Evolutionary conservation across 2,113 vertebrate species (phyloP), one percentile per base, ranked within the genome.

Genomic region (Morone saxatilis): DNA sequence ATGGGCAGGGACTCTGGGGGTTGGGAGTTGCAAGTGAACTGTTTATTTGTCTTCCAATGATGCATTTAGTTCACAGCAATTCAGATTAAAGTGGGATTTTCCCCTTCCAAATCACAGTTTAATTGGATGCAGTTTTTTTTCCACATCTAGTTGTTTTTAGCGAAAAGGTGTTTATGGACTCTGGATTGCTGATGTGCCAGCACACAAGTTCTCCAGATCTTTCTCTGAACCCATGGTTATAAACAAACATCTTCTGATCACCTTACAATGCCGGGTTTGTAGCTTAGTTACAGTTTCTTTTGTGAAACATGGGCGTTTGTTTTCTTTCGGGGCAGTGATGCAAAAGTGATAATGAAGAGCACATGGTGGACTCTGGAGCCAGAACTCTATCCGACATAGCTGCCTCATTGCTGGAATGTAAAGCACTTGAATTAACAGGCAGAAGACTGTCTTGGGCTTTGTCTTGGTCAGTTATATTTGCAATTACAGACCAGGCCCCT

Each of bases 31-130:
- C 47, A 72, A 63, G 48, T 9, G 0, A 56, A 60, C n/a, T 59
- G 68, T 77, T 61, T 53, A 48, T 80, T 54, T 25, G 31, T 76
- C 47, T 78, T 84, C 25, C 8, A 13, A 1, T 71, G 10, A 45
- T 68, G 38, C n/a, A 54, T 85, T 88, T 78, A 71, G 78, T 80
- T 88, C 53, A 47, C 43, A 81, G 67, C 8, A 66, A 3, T 67
- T 62, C 2, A 16, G 9, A 20, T 41, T 70, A 17, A 67, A 65
- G 25, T 31, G 5, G 54, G 20, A 31, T 45, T 20, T 11, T n/a
- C 61, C 57, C 17, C 12, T 25, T 77, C 8, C 7, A 41, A 59
- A 59, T 17, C 14, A 40, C 53, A 54, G 9, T 66, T 8, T 20
- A 56, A 38, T 74, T 62, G 14, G 22, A 16, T 6, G 14, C 16